These are phyloP conservation scores for Drosophila miranda DNA, from an alignment of 1,140 invertebrate genomes.

Conservation along the genomic window DNA sequence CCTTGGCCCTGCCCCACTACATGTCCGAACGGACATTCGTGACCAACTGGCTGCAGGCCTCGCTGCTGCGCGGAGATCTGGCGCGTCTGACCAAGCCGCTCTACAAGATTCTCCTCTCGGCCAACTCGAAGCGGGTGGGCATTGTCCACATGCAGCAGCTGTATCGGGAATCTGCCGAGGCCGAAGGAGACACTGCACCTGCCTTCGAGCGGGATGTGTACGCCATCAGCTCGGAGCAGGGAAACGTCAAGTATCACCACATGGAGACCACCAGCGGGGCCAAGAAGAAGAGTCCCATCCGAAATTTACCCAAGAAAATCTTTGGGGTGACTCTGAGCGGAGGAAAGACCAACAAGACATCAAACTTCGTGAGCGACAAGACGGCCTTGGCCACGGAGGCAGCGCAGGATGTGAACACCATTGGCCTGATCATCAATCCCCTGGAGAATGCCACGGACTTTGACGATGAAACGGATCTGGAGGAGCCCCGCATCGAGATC, in stretches of 20 bases:
- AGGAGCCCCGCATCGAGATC: conserved; percentile 64
- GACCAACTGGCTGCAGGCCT: conserved; percentile 82
- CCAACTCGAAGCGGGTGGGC: conserved; percentile 92
- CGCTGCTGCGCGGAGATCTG: conserved; percentile 89
- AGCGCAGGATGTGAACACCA: conserved; percentile 71
- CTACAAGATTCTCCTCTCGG: conserved; percentile 90
- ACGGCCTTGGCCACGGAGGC: conserved; percentile 33
- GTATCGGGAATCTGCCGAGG: conserved; percentile 86
- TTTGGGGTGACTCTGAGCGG: conserved; percentile 82
- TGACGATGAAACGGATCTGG: conserved; percentile 74
- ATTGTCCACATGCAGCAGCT: conserved; percentile 92
- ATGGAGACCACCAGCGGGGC: conserved; percentile 83
- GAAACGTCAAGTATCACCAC: conserved; percentile 92
- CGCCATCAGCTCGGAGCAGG: conserved; percentile 93
- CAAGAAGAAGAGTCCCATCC: conserved; percentile 79
- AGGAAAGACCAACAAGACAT: conserved; percentile 74
- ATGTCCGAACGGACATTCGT: conserved; percentile 80
- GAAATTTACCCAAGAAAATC: conserved; percentile 80
- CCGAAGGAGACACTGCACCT: conserved; percentile 81
- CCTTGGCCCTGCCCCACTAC: conserved; percentile 68
- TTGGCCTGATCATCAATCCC: conserved; percentile 84
- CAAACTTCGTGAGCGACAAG: conserved; percentile 80
- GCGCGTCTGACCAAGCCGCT: conserved; percentile 91
- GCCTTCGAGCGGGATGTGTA: conserved; percentile 86
- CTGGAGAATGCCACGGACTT: conserved; percentile 81